Conservation (phyloP, 1,140 invertebrate genomes). For the Bombus terrestris region DNA sequence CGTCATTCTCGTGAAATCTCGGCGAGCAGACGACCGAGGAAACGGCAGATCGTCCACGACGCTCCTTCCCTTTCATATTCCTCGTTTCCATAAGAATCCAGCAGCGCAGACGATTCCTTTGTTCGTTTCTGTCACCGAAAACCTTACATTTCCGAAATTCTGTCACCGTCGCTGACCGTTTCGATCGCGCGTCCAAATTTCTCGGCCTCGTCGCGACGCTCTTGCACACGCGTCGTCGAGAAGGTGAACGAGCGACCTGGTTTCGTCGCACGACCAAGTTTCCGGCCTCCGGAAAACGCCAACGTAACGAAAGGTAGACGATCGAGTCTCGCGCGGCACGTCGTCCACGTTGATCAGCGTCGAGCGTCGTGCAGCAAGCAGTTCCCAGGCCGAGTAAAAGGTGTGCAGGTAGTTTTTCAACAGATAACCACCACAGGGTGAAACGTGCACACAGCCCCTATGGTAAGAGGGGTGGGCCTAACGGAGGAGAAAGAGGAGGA, state of each 20-base stretch:
- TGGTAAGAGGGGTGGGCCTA: conserved; percentile 51
- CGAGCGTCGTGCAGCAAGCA: neutral
- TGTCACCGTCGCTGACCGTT: no score
- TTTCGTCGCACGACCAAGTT: no score
- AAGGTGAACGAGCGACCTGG: no score
- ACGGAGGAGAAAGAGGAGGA: conserved; percentile 20
- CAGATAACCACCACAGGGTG: conserved; percentile 12
- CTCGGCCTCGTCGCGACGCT: no score
- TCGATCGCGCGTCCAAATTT: no score
- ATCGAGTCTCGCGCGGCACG: no score
- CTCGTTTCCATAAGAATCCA: conserved; percentile 52
- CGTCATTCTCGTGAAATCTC: conserved; percentile 36
- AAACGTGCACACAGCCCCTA: conserved; percentile 53
- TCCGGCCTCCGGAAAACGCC: no score
- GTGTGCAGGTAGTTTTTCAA: conserved; percentile 37
- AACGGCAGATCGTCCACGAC: neutral
- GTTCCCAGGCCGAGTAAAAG: conserved; percentile 1
- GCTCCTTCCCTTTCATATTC: conserved; percentile 49
- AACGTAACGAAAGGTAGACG: no score
- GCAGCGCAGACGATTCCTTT: conserved; percentile 15
- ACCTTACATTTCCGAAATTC: no score
- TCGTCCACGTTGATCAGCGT: neutral
- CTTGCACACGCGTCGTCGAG: no score
- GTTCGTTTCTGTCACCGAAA: no score
- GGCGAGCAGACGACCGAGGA: conserved; percentile 13